Evolutionary conservation across 2,888 invertebrate genomes (phyloP).

Genomic region (Chironomus riparius): DNA sequence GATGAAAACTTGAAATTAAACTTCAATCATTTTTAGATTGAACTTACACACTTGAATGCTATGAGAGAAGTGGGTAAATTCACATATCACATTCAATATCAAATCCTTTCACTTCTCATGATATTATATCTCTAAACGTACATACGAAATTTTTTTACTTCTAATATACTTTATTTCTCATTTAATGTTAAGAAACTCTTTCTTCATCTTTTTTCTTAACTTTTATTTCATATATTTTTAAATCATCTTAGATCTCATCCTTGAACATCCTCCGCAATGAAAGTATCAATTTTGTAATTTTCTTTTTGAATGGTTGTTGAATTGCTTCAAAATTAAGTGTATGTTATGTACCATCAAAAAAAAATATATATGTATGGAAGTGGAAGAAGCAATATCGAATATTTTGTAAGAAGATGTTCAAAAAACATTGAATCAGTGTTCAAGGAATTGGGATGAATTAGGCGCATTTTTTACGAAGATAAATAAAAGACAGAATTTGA

Average conservation of each 20-base stretch:
- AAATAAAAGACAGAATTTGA: too few species aligned
- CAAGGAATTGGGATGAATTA: too few species aligned
- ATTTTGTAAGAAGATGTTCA: too few species aligned
- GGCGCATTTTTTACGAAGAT: too few species aligned
- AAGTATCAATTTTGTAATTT: constrained; percentile 12
- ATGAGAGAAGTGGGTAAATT: not conserved
- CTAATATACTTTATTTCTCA: not conserved
- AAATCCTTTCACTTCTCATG: not conserved
- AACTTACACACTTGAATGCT: constrained; percentile 11
- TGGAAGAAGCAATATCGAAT: too few species aligned
- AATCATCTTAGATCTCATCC: too few species aligned
- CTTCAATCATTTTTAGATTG: constrained; percentile 10
- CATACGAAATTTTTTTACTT: not conserved
- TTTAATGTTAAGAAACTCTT: too few species aligned
- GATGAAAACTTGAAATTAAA: constrained; percentile 7
- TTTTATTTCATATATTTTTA: too few species aligned
- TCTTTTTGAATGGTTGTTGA: constrained; percentile 1
- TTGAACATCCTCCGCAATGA: not conserved
- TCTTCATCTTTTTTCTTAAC: too few species aligned
- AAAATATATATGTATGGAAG: too few species aligned
- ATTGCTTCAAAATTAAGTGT: not conserved
- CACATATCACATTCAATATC: constrained; percentile 4
- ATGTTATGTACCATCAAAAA: too few species aligned
- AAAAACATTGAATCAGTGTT: too few species aligned
- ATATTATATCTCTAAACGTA: not conserved